Evolutionary conservation across 1,140 invertebrate genomes (phyloP).

Genomic region (Lordiphosa stackelbergi): DNA sequence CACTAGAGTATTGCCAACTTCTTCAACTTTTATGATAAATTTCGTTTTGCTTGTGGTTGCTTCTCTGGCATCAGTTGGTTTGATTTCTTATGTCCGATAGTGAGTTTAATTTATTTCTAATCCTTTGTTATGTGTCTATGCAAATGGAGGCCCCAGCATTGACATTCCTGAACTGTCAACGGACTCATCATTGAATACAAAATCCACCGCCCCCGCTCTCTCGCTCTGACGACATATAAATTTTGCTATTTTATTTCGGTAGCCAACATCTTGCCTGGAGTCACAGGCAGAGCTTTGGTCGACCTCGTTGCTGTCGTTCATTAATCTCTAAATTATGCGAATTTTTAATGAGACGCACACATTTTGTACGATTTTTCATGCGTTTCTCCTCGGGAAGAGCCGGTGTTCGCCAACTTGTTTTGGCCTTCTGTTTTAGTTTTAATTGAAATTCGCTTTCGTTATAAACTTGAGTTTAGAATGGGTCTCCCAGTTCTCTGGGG

Average conservation of each 20-base stretch:
- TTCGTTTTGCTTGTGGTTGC: not conserved
- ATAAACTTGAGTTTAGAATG: slow-evolving; percentile 62
- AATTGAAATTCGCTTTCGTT: slow-evolving; percentile 72
- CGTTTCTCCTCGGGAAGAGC: slow-evolving; percentile 25
- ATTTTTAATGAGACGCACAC: slow-evolving; percentile 71
- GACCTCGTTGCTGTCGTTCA: slow-evolving; percentile 58
- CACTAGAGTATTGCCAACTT: slow-evolving; percentile 1
- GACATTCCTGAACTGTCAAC: slow-evolving; percentile 26
- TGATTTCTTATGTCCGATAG: slow-evolving; percentile 53
- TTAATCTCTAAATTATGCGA: slow-evolving; percentile 76
- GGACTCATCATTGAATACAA: slow-evolving; percentile 38
- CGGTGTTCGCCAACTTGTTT: slow-evolving; percentile 37
- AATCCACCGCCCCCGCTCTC: slow-evolving; percentile 39
- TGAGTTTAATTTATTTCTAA: slow-evolving; percentile 63
- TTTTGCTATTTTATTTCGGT: slow-evolving; percentile 72
- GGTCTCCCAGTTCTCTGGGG: slow-evolving; percentile 20
- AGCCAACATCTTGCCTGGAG: slow-evolving; percentile 34
- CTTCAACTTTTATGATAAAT: slow-evolving; percentile 3
- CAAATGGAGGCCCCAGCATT: slow-evolving; percentile 13
- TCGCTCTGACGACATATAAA: slow-evolving; percentile 42
- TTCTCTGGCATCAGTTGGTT: slow-evolving; percentile 9
- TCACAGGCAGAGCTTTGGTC: slow-evolving; percentile 23
- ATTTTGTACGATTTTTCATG: slow-evolving; percentile 73
- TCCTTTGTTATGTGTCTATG: slow-evolving; percentile 49
- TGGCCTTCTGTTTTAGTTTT: slow-evolving; percentile 69